These are phyloP conservation scores for Ophiodon elongatus DNA, from an alignment of 2,113 vertebrate species.

Conservation along the genomic window DNA sequence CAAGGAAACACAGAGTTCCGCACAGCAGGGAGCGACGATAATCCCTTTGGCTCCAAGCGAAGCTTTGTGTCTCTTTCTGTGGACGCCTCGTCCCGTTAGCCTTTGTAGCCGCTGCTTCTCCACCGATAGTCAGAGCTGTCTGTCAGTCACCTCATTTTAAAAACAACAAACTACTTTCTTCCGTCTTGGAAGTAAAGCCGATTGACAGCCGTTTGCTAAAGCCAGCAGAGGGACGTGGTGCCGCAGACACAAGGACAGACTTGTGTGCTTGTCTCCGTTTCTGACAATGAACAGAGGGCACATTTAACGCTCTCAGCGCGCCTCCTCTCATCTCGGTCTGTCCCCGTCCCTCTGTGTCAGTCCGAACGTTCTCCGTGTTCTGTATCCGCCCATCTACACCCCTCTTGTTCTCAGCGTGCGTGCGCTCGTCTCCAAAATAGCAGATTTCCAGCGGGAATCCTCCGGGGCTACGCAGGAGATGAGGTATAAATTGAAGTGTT, in stretches of 20 bases:
- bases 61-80: conserved; percentile 10
- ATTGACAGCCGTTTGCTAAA: conserved; percentile 53
- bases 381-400: conserved; percentile 32
- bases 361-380: conserved; percentile 9
- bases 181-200: not conserved
- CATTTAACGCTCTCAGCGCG: conserved; percentile 41
- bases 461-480: conserved; percentile 44
- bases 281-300: conserved; percentile 48
- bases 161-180: conserved; percentile 12
- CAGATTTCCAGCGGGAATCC: conserved; percentile 51
- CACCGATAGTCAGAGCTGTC: conserved; percentile 5
- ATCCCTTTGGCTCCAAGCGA: not conserved
- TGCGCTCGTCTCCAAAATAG: conserved; percentile 48
- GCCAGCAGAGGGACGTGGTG: not conserved
- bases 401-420: conserved; percentile 51
- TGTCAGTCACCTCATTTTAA: conserved; percentile 24
- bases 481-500: conserved; percentile 39
- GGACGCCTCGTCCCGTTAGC: conserved; percentile 10
- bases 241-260: conserved; percentile 31
- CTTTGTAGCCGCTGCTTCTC: not conserved
- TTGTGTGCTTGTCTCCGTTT: conserved; percentile 35
- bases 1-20: not conserved
- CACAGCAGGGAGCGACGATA: not conserved
- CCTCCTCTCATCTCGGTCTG: conserved; percentile 40
- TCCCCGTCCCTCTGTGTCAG: conserved; percentile 29